Percentiles rank a stretch among this genome's conserved stretches.
Conservation (phyloP, 2,797 vertebrate genomes). For the Diplodus puntazzo region DNA sequence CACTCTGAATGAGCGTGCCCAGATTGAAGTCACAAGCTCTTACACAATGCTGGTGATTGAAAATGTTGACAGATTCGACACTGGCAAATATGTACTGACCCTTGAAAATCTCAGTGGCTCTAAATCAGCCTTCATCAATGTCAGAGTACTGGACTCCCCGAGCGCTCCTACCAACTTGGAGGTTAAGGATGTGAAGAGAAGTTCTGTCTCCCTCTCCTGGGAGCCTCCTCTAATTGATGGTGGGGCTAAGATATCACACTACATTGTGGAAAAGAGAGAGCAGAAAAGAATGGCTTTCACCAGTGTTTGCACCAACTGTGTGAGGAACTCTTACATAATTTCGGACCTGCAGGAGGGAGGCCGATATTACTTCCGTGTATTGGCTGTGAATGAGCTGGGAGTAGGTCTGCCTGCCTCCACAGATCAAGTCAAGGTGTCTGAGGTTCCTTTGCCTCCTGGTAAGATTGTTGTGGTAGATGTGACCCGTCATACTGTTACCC, state of each 20-base stretch:
- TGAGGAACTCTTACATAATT: conserved; percentile 92
- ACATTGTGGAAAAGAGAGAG: conserved; percentile 97
- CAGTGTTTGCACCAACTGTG: conserved; percentile 93
- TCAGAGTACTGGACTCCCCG: conserved; percentile 97
- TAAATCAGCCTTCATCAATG: conserved; percentile 97
- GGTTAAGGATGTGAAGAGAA: conserved; percentile 94
- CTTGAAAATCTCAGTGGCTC: conserved; percentile 96
- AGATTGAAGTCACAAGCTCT: conserved; percentile 95
- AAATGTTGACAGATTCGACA: conserved; percentile 97
- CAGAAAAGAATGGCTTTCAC: conserved; percentile 96
- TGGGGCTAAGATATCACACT: conserved; percentile 97
- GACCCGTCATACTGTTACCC: conserved; percentile 91
- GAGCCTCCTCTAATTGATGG: conserved; percentile 97
- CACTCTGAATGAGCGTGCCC: conserved; percentile 92
- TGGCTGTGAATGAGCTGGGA: conserved; percentile 96
- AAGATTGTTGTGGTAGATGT: conserved; percentile 93
- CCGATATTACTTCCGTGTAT: conserved; percentile 94
- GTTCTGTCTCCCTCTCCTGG: conserved; percentile 93
- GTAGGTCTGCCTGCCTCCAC: conserved; percentile 92
- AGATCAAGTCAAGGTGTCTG: conserved; percentile 93
- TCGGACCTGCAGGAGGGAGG: conserved; percentile 94
- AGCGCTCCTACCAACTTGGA: conserved; percentile 93
- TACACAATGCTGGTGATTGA: conserved; percentile 98
- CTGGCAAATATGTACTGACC: conserved; percentile 95
- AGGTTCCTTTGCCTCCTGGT: conserved; percentile 94